Conservation (phyloP, 2,888 invertebrate species). For the Dasysyrphus tricinctus region DNA sequence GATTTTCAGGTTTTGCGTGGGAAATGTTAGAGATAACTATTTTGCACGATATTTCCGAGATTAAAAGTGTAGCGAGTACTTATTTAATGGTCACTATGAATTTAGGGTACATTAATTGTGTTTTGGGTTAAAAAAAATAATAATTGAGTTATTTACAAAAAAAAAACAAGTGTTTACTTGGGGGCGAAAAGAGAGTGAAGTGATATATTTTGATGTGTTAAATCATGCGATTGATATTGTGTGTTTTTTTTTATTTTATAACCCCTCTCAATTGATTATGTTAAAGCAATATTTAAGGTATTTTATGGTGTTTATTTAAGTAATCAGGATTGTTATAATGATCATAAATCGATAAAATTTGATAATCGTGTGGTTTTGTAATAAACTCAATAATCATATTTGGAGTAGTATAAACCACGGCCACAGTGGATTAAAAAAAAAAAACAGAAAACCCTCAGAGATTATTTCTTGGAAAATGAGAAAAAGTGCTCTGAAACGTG, state of each 20-base stretch:
- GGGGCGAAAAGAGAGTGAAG: neutral
- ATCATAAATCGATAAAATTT: neutral
- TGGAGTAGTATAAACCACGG: too few relatives aligned
- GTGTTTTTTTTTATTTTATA: neutral
- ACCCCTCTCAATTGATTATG: neutral
- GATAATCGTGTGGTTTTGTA: neutral
- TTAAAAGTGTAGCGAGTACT: constrained; percentile 2
- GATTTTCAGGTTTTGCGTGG: constrained; percentile 14
- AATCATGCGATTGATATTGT: neutral
- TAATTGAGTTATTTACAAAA: constrained; percentile 20
- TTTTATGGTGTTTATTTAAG: neutral
- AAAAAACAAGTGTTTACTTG: neutral
- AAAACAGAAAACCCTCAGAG: too few relatives aligned
- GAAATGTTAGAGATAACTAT: neutral
- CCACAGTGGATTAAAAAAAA: too few relatives aligned
- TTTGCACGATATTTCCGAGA: constrained; percentile 1
- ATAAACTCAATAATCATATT: neutral
- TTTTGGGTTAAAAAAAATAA: neutral
- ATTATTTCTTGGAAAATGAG: too few relatives aligned
- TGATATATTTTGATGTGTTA: neutral
- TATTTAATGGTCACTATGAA: constrained; percentile 30
- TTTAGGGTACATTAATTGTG: neutral
- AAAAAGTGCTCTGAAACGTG: too few relatives aligned
- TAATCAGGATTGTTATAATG: neutral
- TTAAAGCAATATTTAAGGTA: neutral